Base-by-base conservation (phyloP, 2,888 invertebrate genomes). In the Melipona beecheii region DNA sequence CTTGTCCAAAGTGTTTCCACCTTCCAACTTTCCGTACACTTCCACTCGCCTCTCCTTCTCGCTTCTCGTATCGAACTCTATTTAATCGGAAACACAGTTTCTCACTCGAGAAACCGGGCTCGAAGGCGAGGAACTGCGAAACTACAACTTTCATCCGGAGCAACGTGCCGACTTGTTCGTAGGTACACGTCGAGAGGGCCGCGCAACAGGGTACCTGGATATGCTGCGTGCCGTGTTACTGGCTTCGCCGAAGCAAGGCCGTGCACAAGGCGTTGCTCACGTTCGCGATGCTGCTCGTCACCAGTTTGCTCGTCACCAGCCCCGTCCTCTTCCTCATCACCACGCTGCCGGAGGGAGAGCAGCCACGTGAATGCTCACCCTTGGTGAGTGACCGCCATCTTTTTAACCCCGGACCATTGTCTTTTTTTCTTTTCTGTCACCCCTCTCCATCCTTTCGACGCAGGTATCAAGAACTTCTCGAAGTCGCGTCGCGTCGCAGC, bases 211-310 rank as follows among this genome's bases (percentile, higher is more conserved):
- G 96, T 69, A 95, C 95, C 65, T 96, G 96, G 96, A 95, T 96
- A 81, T 96, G 96, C 86, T 96, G 96, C 90, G 95, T 95, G 56
- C 96, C 96, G 4, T 96, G 96, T 83, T 93, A 94, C 85, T 96
- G 96, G 96, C 91, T 96, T 21, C 94, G 95, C 21, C 95, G 95
- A 43, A 96, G 96, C 87, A 95, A 95, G 81, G 95, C 96, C 62
- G 96, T 96, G 66, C 96, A 96, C 92, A 96, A 96, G 94, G 96
- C 96, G 83, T 95, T 96, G 21, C 95, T 96, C 80, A 96, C 96
- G 62, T 95, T 96, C 83, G 96, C 96, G 54, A 96, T 96, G 82
- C 92, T 96, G n/a, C 92, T 96, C 82, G 96, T 96, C 66, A 96
- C 96, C 79, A 95, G 96, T 9, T 92, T 96, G 66, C 93, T 96